phyloP scores from a whole-genome alignment of 2,797 vertebrate genomes.

The Pangasius larnaudii region DNA sequence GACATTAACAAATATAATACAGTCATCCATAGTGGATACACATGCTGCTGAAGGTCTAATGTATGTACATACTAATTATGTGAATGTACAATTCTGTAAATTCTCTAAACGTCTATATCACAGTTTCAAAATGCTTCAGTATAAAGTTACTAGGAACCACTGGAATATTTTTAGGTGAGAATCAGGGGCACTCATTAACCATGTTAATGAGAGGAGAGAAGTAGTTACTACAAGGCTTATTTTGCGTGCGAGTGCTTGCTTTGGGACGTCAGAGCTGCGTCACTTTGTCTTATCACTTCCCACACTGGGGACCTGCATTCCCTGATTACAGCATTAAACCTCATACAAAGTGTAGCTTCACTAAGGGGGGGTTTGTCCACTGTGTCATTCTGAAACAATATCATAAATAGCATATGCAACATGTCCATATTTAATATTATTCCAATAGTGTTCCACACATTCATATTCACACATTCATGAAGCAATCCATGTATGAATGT shows the following conservation, averaged over 20 bases:
- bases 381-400: background rate
- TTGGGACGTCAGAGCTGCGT: conserved; percentile 53
- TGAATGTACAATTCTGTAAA: background rate
- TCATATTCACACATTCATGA: too few relatives aligned
- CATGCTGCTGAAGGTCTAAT: background rate
- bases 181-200: background rate
- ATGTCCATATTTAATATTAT: background rate
- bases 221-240: background rate
- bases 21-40: background rate
- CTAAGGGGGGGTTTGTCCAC: background rate
- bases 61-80: background rate
- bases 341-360: conserved; percentile 13
- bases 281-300: conserved; percentile 59
- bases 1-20: background rate
- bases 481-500: background rate
- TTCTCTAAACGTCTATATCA: background rate
- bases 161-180: background rate
- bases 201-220: conserved; percentile 3
- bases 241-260: conserved; percentile 20
- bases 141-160: background rate
- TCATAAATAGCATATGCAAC: background rate
- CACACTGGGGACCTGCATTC: conserved; percentile 45
- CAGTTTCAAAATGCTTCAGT: background rate
- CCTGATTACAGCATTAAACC: conserved; percentile 53
- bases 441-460: background rate